Percentiles rank a stretch among this genome's conserved stretches.
Conservation (phyloP, 2,113 vertebrate species). For the Platichthys flesus region DNA sequence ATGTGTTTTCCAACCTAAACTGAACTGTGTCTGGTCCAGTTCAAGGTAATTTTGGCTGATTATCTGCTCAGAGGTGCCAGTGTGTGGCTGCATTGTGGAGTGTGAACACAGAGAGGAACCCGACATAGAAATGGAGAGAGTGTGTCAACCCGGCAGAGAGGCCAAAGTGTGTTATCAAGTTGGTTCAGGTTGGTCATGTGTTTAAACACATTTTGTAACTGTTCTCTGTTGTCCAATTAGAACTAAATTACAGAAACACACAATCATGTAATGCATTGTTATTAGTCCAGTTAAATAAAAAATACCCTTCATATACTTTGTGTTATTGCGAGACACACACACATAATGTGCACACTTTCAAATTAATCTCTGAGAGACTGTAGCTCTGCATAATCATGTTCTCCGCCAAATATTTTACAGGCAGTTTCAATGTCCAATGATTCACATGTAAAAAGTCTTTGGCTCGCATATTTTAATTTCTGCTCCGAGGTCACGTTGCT, state of each 20-base stretch:
- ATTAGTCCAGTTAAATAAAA: background rate
- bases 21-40: constrained; percentile 16
- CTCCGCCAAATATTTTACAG: constrained; percentile 14
- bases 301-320: no score
- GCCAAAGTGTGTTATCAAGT: constrained; percentile 30
- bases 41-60: constrained; percentile 37
- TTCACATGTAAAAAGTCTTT: constrained; percentile 6
- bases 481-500: constrained; percentile 14
- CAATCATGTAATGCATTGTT: background rate
- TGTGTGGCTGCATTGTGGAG: constrained; percentile 19
- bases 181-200: background rate
- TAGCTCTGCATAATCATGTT: constrained; percentile 1
- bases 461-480: constrained; percentile 18
- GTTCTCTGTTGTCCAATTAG: constrained; percentile 31
- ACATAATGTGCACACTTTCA: no score
- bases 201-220: constrained; percentile 35
- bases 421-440: background rate
- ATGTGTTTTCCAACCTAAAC: constrained; percentile 44
- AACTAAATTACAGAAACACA: background rate
- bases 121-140: constrained; percentile 22
- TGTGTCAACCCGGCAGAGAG: constrained; percentile 44
- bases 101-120: constrained; percentile 53
- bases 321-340: no score
- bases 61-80: constrained; percentile 34
- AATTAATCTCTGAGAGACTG: background rate